phyloP scores from a whole-genome alignment of 2,888 invertebrate genomes.

The Abrostola tripartita region DNA sequence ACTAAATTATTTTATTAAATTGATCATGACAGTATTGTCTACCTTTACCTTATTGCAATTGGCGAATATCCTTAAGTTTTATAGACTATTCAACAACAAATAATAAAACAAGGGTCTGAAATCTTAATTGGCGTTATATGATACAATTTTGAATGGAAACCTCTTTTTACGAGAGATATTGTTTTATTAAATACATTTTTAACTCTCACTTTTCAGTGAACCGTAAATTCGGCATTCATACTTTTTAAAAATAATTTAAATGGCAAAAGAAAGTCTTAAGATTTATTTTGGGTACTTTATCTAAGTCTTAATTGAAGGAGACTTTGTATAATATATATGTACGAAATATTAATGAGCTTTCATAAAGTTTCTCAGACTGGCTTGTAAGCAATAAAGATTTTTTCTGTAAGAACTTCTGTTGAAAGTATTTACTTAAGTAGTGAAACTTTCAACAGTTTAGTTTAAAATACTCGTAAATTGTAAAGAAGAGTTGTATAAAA shows the following conservation, averaged over 20 bases:
- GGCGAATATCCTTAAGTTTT: too few species aligned
- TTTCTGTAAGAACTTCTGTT: neutral
- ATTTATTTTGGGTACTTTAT: constrained; percentile 19
- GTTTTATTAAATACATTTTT: too few species aligned
- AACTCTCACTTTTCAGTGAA: too few species aligned
- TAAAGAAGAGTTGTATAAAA: too few species aligned
- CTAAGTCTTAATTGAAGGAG: constrained; percentile 38
- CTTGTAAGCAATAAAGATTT: constrained; percentile 6
- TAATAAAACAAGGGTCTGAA: too few species aligned
- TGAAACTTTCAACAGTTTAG: neutral
- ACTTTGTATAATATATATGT: constrained; percentile 26
- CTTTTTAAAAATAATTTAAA: constrained; percentile 28
- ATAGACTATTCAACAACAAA: too few species aligned
- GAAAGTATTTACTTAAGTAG: neutral
- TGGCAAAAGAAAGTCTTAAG: constrained; percentile 23
- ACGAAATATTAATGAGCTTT: constrained; percentile 41
- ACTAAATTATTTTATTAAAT: too few species aligned
- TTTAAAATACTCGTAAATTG: neutral
- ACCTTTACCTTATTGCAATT: too few species aligned
- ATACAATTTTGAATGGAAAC: too few species aligned
- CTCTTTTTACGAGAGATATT: too few species aligned
- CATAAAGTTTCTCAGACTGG: constrained; percentile 19
- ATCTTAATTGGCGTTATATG: too few species aligned
- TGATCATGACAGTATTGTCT: too few species aligned
- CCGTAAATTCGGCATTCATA: neutral